Base-by-base conservation (phyloP, 2,888 invertebrate genomes). In the Pyrrhosoma nymphula region DNA sequence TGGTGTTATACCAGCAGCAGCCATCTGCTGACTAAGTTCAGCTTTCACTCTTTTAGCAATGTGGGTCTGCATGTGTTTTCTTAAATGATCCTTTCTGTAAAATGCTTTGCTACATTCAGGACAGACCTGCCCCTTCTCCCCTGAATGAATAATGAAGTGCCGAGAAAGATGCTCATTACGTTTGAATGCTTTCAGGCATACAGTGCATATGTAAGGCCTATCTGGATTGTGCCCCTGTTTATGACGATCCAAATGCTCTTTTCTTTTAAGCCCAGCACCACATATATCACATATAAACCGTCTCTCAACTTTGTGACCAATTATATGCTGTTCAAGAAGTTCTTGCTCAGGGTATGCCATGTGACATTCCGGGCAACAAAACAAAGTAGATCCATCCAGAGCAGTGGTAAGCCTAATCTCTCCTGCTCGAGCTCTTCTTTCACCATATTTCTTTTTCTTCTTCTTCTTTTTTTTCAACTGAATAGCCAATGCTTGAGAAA, bases 111-210 rank as follows among this genome's bases (percentile, higher is more conserved):
- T 96, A 96, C 97, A 97, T 96, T 98, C 98, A 75, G 97, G 97
- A 96, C 98, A 98, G 96, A 98, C 98, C 97, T 98, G 98, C 12
- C 98, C 98, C 97, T 98, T 98, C 96, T 98, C 98, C 75, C 98
- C 98, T 95, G 98, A 98, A 97, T 98, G 98, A 96, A 98, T 98
- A 96, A 98, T 98, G 96, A 98, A 98, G 97, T 98, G 98, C 96
- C 98, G 97, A 97, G 98, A 98, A 96, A 98, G 97, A 96, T 98
- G 98, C 96, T 98, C 98, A 96, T 98, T 98, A 95, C 98, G 97
- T 97, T 98, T 98, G 97, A 98, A 98, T 95, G 96, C 98, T 97
- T 98, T 98, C 97, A 98, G 97, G 96, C 98, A 98, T 82, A 98
- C 98, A 90, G 98, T 98, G 97, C 98, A 98, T 88, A 98, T 98